Conservation (phyloP, 2,113 vertebrate species). For the Amphiprion percula region DNA sequence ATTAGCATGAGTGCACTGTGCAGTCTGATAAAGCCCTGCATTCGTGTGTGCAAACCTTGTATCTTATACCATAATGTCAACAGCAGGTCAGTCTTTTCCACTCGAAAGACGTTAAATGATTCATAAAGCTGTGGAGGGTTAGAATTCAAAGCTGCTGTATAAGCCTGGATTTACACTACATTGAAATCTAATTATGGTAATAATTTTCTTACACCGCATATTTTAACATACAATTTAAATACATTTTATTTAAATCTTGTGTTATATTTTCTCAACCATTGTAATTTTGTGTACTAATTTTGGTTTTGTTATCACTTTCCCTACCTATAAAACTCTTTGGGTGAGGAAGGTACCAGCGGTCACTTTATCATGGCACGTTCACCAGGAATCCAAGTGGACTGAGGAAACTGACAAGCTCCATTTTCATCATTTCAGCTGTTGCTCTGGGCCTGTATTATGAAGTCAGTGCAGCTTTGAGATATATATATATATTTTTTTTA, state of each 20-base stretch:
- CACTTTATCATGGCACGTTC: background rate
- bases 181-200: background rate
- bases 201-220: background rate
- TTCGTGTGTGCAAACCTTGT: background rate
- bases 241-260: background rate
- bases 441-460: background rate
- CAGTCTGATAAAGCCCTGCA: background rate
- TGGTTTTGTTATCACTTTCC: background rate
- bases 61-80: background rate
- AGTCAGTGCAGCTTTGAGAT: slow-evolving; percentile 22
- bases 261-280: background rate
- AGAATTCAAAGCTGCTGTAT: background rate
- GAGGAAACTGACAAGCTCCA: background rate
- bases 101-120: background rate
- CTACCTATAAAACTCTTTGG: background rate
- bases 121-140: background rate
- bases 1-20: background rate
- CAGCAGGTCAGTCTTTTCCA: no score
- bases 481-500: slow-evolving; percentile 6
- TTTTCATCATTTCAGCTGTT: slow-evolving; percentile 4
- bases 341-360: background rate
- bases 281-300: background rate
- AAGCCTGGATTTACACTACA: background rate
- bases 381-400: background rate
- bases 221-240: background rate